These are phyloP conservation scores for Oryzias dopingdopingensis DNA, from an alignment of 2,797 vertebrate species.

Conservation along the genomic window DNA sequence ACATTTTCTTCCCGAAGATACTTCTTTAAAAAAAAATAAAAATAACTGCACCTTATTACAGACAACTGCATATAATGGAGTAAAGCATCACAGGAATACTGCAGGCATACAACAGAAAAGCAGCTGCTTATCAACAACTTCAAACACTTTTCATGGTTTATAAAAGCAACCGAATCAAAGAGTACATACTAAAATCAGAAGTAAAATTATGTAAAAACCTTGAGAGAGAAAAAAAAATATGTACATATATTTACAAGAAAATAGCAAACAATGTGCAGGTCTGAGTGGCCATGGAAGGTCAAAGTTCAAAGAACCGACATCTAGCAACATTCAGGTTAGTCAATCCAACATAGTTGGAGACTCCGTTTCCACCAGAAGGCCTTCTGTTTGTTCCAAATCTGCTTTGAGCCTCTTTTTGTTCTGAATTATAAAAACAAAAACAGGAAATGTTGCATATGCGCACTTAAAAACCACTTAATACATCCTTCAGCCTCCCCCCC, in stretches of 20 bases:
- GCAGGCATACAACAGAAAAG: conserved; percentile 70
- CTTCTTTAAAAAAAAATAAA: conserved; percentile 4
- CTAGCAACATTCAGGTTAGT: conserved; percentile 76
- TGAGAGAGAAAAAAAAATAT: conserved; percentile 89
- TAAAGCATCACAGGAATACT: conserved; percentile 70
- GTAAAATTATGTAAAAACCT: conserved; percentile 90
- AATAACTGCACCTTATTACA: conserved; percentile 67
- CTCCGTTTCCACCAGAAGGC: conserved; percentile 39
- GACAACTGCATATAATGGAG: conserved; percentile 70
- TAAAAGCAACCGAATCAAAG: conserved; percentile 83
- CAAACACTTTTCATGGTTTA: conserved; percentile 62
- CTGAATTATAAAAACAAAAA: conserved; percentile 40
- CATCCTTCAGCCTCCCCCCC: conserved; percentile 31
- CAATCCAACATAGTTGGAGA: conserved; percentile 54
- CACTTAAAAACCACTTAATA: conserved; percentile 39
- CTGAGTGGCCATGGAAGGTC: conserved; percentile 90
- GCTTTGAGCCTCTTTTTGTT: conserved; percentile 21
- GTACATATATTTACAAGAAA: conserved; percentile 79
- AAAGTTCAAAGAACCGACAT: conserved; percentile 90
- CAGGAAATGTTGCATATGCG: conserved; percentile 52
- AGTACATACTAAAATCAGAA: conserved; percentile 92
- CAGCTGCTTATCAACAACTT: conserved; percentile 56
- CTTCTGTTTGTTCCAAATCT: conserved; percentile 42
- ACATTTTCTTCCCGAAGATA: conserved; percentile 62
- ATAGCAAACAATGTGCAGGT: conserved; percentile 76